Evolutionary conservation across 2,888 invertebrate species (phyloP).

Genomic region (Sphaerophoria rueppellii): DNA sequence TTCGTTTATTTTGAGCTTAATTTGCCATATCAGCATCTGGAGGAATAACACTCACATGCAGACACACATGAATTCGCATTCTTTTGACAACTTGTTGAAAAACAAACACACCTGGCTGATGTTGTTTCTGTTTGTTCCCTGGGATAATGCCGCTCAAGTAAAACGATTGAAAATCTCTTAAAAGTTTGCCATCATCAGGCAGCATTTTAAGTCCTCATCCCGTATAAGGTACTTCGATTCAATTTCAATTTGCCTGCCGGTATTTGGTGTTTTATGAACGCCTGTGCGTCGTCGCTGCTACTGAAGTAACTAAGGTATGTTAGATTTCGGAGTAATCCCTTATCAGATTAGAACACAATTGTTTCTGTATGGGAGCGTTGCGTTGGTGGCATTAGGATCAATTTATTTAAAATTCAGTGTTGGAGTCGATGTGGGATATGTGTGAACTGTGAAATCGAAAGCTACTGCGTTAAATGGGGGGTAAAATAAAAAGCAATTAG

Average conservation of each 20-base stretch:
- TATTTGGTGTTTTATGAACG: too few relatives aligned
- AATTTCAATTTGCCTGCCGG: slow-evolving; percentile 5
- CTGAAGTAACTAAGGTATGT: too few relatives aligned
- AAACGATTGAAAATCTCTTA: not conserved
- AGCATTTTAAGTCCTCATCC: too few relatives aligned
- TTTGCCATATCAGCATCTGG: slow-evolving; percentile 7
- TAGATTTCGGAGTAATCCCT: slow-evolving; percentile 1
- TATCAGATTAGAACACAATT: slow-evolving; percentile 34
- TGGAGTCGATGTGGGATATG: not conserved
- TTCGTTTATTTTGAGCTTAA: slow-evolving; percentile 7
- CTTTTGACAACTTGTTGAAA: slow-evolving; percentile 20
- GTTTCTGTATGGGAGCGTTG: not conserved
- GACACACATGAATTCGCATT: not conserved
- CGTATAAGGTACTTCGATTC: not conserved
- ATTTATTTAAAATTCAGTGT: slow-evolving; percentile 8
- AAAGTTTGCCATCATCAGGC: too few relatives aligned
- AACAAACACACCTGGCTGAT: slow-evolving; percentile 24
- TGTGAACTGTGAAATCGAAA: not conserved
- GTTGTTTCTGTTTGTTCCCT: not conserved
- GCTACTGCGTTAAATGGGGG: not conserved
- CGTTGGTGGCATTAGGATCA: not conserved
- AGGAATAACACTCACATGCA: not conserved
- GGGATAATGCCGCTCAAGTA: too few relatives aligned
- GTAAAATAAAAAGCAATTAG: not conserved
- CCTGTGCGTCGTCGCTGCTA: too few relatives aligned